Base-by-base conservation (phyloP, 2,113 vertebrate genomes). In the Sylvia atricapilla region DNA sequence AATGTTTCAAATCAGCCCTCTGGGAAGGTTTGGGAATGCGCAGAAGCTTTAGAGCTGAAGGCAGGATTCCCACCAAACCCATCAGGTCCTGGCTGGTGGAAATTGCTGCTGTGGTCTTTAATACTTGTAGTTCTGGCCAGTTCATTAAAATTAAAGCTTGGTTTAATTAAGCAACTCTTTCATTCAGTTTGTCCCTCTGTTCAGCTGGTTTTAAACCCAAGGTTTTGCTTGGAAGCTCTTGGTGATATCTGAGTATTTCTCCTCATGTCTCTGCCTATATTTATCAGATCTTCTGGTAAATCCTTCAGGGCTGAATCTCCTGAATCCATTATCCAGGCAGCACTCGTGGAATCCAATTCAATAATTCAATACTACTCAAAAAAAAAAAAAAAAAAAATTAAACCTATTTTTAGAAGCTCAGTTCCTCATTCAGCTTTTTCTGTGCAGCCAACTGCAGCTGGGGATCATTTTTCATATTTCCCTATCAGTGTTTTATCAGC, bases 281-380 rank as follows among this genome's bases (percentile, higher is more conserved):
- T 94, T 95, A 74, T 93, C 64, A 86, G 72, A 86, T 90, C 56
- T 87, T 30, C 49, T 74, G 56, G 55, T 90, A 90, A 97, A 90
- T 78, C 90, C 83, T 90, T 59, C 49, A 90, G 84, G 79, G 82
- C 44, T 86, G 68, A 84, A 81, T 19, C 79, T 47, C 60, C 82
- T 53, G 82, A 86, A 95, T 92, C 85, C 79, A 37, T 95, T 92
- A 95, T 74, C 47, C 78, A 47, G 43, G 63, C 75, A 80, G 77
- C 75, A 56, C 47, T 91, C 49, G 79, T 70, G 89, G 75, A 93
- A 96, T 94, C 31, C 79, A 77, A 85, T 69, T 93, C 82, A 90
- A 84, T 90, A 83, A 94, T 90, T 95, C 75, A 88, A 78, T 93
- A 56, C 30, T 44, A 90, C 49, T 60, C 4, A 49, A 60, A 50